These are phyloP conservation scores for Leucoma salicis DNA, from an alignment of 2,888 invertebrate genomes.

Conservation along the genomic window DNA sequence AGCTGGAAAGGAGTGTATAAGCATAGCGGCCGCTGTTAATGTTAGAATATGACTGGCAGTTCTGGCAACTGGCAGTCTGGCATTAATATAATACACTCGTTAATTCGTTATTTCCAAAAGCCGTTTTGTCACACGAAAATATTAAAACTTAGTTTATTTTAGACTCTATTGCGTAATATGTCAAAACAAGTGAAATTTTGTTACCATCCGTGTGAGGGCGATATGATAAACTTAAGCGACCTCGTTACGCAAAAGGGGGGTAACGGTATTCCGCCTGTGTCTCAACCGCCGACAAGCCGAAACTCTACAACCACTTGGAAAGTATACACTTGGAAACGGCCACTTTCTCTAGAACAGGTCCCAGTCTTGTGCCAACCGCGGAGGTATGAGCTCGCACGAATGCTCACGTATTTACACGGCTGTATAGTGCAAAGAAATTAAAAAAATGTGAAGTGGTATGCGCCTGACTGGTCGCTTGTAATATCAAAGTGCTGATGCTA, in stretches of 20 bases:
- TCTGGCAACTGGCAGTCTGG: too few relatives aligned
- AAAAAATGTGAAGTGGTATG: constrained; percentile 35
- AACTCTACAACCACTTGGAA: constrained; percentile 64
- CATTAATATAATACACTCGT: too few relatives aligned
- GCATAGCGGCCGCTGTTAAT: too few relatives aligned
- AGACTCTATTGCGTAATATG: constrained; percentile 30
- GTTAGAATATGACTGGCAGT: too few relatives aligned
- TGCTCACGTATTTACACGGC: constrained; percentile 6
- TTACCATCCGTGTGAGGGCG: constrained; percentile 48
- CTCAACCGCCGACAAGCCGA: constrained; percentile 41
- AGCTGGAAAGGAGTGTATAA: too few relatives aligned
- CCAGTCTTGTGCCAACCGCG: constrained; percentile 45
- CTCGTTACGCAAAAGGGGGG: constrained; percentile 64
- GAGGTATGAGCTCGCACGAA: constrained; percentile 39
- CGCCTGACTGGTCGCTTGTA: constrained; percentile 30
- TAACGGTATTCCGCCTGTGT: constrained; percentile 61
- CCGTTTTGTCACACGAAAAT: too few relatives aligned
- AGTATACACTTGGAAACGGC: constrained; percentile 63
- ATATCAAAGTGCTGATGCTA: constrained; percentile 30
- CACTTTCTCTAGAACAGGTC: constrained; percentile 77
- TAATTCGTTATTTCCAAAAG: too few relatives aligned
- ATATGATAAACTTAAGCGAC: constrained; percentile 59
- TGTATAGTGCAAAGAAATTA: constrained; percentile 26
- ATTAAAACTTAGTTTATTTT: neutral
- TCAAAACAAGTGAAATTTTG: constrained; percentile 50